Conservation (phyloP, 1,140 invertebrate genomes). For the Drosophila nigromelanica region DNA sequence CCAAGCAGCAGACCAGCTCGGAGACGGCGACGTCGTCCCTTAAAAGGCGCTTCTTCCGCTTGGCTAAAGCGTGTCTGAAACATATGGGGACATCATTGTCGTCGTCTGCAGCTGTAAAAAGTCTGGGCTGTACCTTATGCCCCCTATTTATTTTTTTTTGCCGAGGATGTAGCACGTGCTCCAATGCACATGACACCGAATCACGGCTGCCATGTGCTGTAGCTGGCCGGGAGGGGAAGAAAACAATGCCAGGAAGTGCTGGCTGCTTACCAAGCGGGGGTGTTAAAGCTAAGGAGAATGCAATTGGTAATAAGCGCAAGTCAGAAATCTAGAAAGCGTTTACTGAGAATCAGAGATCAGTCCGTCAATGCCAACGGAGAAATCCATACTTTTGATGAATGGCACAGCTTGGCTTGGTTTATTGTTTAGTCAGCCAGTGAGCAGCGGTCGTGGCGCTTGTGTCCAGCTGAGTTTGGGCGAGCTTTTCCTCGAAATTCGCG, state of each 20-base stretch:
- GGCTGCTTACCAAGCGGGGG: background rate
- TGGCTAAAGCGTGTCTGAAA: slow-evolving; percentile 79
- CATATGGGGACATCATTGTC: slow-evolving; percentile 58
- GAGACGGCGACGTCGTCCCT: background rate
- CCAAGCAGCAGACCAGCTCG: slow-evolving; percentile 23
- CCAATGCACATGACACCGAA: slow-evolving; percentile 75
- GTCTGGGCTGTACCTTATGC: slow-evolving; percentile 57
- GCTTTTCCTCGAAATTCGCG: slow-evolving; percentile 42
- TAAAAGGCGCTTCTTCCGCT: slow-evolving; percentile 63
- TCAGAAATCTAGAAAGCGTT: background rate
- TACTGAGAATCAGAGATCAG: no score
- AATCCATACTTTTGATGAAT: slow-evolving; percentile 5
- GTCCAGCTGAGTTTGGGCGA: slow-evolving; percentile 13
- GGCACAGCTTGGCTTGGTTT: background rate
- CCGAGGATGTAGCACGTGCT: slow-evolving; percentile 68
- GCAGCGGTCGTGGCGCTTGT: slow-evolving; percentile 6
- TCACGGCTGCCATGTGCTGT: slow-evolving; percentile 34
- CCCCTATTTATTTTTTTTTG: slow-evolving; percentile 38
- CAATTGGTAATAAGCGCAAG: background rate
- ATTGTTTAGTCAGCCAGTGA: slow-evolving; percentile 35
- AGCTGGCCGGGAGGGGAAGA: slow-evolving; percentile 5
- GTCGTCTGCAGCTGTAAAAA: slow-evolving; percentile 57
- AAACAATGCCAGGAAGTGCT: slow-evolving; percentile 43
- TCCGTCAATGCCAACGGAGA: background rate
- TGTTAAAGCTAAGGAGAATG: no score